Percentiles rank a stretch among this genome's conserved stretches.
phyloP scores from a whole-genome alignment of 1,140 invertebrate species.

The Chironomus tepperi region DNA sequence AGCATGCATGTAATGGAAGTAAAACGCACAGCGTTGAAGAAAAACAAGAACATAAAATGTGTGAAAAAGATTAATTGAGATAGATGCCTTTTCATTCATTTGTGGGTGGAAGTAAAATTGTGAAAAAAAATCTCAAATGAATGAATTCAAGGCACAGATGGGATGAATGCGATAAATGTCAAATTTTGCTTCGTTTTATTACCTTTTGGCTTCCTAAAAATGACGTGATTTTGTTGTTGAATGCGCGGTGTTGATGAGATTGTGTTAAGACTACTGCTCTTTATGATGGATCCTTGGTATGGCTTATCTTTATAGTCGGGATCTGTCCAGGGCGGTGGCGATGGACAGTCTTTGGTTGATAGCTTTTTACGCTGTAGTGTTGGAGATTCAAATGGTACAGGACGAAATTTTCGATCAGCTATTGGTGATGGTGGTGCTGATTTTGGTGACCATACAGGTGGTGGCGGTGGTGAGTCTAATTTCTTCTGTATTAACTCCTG shows the following conservation, averaged over 20 bases:
- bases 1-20: background rate
- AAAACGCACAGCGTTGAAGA: too few species aligned
- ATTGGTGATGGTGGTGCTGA: slow-evolving; percentile 54
- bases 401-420: slow-evolving; percentile 60
- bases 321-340: slow-evolving; percentile 26
- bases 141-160: background rate
- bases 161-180: background rate
- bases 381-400: slow-evolving; percentile 66
- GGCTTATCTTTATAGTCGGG: slow-evolving; percentile 25
- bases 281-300: slow-evolving; percentile 5
- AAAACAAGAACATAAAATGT: background rate
- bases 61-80: slow-evolving; percentile 5
- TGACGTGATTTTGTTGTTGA: background rate
- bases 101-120: background rate
- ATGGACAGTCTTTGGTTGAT: slow-evolving; percentile 25
- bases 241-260: background rate
- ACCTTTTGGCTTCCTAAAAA: background rate
- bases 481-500: slow-evolving; percentile 32
- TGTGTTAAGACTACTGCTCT: background rate
- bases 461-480: slow-evolving; percentile 45
- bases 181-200: background rate
- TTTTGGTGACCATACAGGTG: slow-evolving; percentile 64
- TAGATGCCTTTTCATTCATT: background rate
- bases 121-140: background rate
- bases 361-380: slow-evolving; percentile 47